Conservation (phyloP, 2,113 vertebrate species). For the Ondatra zibethicus region DNA sequence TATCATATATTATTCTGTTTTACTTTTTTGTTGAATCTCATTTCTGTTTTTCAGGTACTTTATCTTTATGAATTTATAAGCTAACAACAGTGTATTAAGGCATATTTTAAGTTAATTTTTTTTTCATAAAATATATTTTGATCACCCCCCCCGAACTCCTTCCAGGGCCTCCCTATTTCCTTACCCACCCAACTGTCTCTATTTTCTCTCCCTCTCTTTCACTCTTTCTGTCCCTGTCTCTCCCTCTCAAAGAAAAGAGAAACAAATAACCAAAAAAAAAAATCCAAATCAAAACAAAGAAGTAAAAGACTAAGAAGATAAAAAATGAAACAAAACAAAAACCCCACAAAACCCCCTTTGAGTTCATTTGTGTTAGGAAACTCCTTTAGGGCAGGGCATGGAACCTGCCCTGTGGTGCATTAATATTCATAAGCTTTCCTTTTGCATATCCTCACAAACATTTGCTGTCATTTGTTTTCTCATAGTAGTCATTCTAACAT, state of each 20-base stretch:
- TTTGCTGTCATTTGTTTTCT: not conserved
- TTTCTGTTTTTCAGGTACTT: not conserved
- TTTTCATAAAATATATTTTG: not conserved
- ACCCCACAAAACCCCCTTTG: not conserved
- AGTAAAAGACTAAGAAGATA: not conserved
- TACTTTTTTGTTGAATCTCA: not conserved
- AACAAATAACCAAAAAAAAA: not conserved
- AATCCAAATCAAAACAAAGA: not conserved
- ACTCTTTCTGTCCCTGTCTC: no score
- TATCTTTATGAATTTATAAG: not conserved
- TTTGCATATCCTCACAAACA: not conserved
- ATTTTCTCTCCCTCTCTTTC: accelerated
- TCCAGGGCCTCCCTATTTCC: no score
- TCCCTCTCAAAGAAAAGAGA: not conserved
- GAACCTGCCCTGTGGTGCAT: not conserved
- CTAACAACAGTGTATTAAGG: not conserved
- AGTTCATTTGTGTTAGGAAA: not conserved
- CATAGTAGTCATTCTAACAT: not conserved
- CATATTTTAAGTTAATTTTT: not conserved
- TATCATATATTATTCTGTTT: not conserved
- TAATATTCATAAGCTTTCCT: not conserved
- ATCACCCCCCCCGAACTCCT: not conserved
- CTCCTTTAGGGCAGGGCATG: not conserved
- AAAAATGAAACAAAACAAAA: not conserved
- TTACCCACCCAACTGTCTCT: not conserved